Conservation (phyloP, 2,113 vertebrate species). For the Callipepla squamata region DNA sequence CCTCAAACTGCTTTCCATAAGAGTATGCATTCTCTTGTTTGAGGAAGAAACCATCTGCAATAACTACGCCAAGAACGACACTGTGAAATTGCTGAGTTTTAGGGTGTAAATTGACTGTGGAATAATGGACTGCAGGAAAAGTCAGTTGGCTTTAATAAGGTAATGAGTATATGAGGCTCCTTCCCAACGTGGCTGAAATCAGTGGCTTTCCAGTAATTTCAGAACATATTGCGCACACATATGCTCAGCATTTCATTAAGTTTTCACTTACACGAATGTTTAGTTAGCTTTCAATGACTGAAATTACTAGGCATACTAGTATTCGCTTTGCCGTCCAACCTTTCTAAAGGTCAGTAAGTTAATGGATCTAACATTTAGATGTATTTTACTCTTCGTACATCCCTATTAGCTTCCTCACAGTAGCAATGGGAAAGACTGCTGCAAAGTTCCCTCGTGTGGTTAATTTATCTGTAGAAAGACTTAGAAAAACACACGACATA, state of each 20-base stretch:
- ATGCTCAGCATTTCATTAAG: background rate
- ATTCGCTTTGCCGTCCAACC: background rate
- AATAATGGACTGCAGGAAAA: background rate
- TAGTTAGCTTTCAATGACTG: background rate
- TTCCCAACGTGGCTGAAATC: background rate
- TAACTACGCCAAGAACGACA: background rate
- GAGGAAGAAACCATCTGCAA: background rate
- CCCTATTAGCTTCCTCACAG: background rate
- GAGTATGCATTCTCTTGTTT: background rate
- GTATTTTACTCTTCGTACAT: background rate
- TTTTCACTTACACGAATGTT: background rate
- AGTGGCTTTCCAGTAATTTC: background rate
- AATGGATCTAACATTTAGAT: constrained; percentile 21
- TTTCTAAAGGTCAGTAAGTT: constrained; percentile 18
- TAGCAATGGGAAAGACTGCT: background rate
- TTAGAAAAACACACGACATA: background rate
- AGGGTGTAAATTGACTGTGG: background rate
- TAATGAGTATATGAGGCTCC: background rate
- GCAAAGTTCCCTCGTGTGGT: background rate
- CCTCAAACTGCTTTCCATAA: background rate
- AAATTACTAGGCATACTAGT: background rate
- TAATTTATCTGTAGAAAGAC: constrained; percentile 4
- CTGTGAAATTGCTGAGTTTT: background rate
- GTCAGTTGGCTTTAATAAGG: background rate
- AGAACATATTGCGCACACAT: background rate